These are phyloP conservation scores for Acrocephalus scirpaceus DNA, from an alignment of 2,797 vertebrate species.

Conservation along the genomic window DNA sequence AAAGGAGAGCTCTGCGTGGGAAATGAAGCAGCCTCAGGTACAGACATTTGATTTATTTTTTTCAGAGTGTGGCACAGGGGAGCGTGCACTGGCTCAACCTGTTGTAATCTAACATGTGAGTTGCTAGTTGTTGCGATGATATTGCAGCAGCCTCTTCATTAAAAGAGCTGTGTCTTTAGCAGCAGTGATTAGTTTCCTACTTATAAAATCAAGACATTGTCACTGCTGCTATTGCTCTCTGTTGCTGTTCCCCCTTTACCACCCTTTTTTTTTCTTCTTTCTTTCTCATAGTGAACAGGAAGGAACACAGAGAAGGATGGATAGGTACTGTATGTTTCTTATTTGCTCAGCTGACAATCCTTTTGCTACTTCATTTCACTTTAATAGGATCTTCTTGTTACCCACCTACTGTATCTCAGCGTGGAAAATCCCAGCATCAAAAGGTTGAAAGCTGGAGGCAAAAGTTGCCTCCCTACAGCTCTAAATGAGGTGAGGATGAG, in stretches of 20 bases:
- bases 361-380: constrained; percentile 72
- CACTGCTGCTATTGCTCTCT: not conserved
- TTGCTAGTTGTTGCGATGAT: constrained; percentile 79
- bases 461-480: constrained; percentile 81
- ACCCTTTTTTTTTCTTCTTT: not conserved
- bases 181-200: constrained; percentile 46
- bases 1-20: not conserved
- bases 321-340: not conserved
- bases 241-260: not conserved
- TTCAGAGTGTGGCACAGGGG: constrained; percentile 73
- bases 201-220: not conserved
- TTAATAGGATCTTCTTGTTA: constrained; percentile 75
- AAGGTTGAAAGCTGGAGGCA: constrained; percentile 80
- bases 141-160: constrained; percentile 80
- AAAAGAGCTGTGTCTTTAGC: constrained; percentile 54
- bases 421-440: constrained; percentile 55
- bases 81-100: constrained; percentile 75
- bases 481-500: constrained; percentile 24
- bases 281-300: not conserved
- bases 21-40: constrained; percentile 58
- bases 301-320: not conserved
- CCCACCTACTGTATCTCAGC: constrained; percentile 64
- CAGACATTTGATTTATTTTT: constrained; percentile 37
- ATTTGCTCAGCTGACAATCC: constrained; percentile 61
- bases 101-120: constrained; percentile 76